phyloP scores from a whole-genome alignment of 64 coral and sea anemone genomes.

The Stichodactyla helianthus region DNA sequence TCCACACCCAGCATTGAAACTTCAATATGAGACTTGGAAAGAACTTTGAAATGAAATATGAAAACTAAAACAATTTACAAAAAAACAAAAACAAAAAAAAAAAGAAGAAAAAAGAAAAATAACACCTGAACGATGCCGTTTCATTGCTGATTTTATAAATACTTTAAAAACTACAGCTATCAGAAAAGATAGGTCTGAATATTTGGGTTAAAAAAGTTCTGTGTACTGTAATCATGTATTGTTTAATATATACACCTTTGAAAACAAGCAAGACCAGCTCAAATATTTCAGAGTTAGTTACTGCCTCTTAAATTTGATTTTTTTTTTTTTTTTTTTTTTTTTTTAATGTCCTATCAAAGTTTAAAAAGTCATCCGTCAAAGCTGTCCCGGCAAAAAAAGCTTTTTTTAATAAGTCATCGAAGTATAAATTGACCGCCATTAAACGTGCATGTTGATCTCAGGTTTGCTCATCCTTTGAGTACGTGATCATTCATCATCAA shows the following conservation, averaged over 20 bases:
- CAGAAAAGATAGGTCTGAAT: neutral
- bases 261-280: neutral
- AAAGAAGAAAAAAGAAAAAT: too few relatives aligned
- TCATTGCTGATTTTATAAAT: neutral
- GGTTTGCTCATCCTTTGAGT: too few relatives aligned
- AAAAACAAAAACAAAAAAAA: too few relatives aligned
- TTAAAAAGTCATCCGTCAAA: neutral
- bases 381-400: too few relatives aligned
- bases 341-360: neutral
- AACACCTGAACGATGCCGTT: neutral
- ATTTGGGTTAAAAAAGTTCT: neutral
- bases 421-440: too few relatives aligned
- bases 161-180: conserved; percentile 4
- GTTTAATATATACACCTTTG: neutral
- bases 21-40: neutral
- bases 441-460: too few relatives aligned
- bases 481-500: too few relatives aligned
- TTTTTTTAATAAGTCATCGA: too few relatives aligned
- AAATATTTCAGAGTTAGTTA: neutral
- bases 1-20: neutral
- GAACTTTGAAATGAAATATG: neutral
- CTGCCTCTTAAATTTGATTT: too few relatives aligned
- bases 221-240: neutral
- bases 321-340: too few relatives aligned
- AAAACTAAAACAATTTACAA: neutral